These are phyloP conservation scores for Styela clava DNA, from an alignment of 23 tunicate genomes.

Conservation along the genomic window DNA sequence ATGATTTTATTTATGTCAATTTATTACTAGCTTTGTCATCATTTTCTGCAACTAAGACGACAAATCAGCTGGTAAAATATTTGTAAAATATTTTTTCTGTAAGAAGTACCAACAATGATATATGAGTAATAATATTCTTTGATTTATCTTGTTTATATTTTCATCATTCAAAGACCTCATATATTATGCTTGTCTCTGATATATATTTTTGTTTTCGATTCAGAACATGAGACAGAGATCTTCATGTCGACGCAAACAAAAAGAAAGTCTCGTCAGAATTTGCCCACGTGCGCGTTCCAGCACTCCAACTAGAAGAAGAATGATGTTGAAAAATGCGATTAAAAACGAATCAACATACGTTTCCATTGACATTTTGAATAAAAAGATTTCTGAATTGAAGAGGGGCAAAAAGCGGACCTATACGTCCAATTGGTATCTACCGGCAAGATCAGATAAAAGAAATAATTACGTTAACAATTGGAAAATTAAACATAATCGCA, in stretches of 20 bases:
- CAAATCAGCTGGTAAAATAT: neutral
- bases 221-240: neutral
- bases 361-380: neutral
- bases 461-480: neutral
- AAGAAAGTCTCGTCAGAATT: neutral
- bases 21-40: neutral
- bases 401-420: neutral
- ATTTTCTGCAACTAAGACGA: neutral
- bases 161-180: no score
- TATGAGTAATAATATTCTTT: no score
- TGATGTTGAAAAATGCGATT: neutral
- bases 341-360: slow-evolving; percentile 1
- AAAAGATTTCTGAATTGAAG: neutral
- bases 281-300: neutral
- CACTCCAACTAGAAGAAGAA: slow-evolving; percentile 7
- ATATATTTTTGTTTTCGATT: neutral
- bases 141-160: no score
- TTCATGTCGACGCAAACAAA: neutral
- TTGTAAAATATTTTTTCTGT: no score
- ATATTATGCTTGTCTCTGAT: no score
- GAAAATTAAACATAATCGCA: neutral
- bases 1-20: neutral
- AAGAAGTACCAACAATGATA: no score
- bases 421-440: slow-evolving; percentile 1
- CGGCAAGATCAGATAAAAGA: neutral